Conservation (phyloP, 2,888 invertebrate species). For the Falcaria lacertinaria region DNA sequence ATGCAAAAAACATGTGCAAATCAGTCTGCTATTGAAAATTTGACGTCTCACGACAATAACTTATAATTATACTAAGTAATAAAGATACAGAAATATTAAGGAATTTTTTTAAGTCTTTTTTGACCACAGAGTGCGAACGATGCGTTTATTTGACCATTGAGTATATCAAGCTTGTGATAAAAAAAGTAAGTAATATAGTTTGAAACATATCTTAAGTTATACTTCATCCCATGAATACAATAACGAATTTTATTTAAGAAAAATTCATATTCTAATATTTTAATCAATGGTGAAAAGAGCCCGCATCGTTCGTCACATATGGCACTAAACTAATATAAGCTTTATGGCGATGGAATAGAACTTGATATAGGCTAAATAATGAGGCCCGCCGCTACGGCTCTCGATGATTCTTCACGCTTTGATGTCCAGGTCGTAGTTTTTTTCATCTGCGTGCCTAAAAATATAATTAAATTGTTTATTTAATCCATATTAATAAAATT, state of each 20-base stretch:
- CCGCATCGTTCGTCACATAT: not conserved
- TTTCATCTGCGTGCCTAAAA: conserved; percentile 69
- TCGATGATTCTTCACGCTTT: conserved; percentile 51
- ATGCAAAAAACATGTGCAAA: not conserved
- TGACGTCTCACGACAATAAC: not conserved
- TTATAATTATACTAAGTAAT: not conserved
- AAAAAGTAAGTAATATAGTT: too few relatives aligned
- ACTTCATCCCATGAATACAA: too few relatives aligned
- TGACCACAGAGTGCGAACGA: not conserved
- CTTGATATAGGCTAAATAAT: not conserved
- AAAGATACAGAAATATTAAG: not conserved
- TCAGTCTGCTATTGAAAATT: not conserved
- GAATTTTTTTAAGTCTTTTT: not conserved
- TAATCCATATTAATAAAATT: conserved; percentile 3
- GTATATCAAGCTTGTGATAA: too few relatives aligned
- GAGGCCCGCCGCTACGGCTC: conserved; percentile 13
- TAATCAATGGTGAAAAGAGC: not conserved
- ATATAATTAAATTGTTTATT: conserved; percentile 19
- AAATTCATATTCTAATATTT: not conserved
- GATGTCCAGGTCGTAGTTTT: conserved; percentile 66
- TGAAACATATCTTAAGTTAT: too few relatives aligned
- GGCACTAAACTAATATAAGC: conserved; percentile 3
- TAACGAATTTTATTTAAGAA: too few relatives aligned
- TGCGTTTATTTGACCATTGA: too few relatives aligned
- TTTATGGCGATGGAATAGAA: conserved; percentile 1